Conservation (phyloP, 2,888 invertebrate species). For the Caenorhabditis parvicauda region DNA sequence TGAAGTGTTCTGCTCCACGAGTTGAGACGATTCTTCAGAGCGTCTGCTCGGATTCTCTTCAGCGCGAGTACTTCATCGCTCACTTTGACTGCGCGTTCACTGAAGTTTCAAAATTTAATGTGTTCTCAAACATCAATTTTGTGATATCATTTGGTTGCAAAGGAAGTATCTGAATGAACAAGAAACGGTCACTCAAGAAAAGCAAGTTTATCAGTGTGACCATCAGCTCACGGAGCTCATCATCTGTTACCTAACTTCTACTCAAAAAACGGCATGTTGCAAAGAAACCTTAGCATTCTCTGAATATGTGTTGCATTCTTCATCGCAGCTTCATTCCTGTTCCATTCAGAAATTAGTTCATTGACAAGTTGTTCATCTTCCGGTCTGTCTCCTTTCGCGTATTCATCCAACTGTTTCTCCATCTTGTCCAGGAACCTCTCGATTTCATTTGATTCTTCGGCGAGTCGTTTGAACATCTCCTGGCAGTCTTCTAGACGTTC, state of each 20-base stretch:
- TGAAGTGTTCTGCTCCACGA: conserved; percentile 36
- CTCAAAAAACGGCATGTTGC: background rate
- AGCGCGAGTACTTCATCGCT: conserved; percentile 22
- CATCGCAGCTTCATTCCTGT: conserved; percentile 37
- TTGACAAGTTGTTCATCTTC: conserved; percentile 28
- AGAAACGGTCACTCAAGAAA: too few relatives aligned
- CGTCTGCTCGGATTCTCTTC: conserved; percentile 34
- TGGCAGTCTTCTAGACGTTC: conserved; percentile 52
- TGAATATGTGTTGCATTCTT: conserved; percentile 32
- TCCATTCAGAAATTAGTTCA: conserved; percentile 39
- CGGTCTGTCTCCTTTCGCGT: conserved; percentile 21
- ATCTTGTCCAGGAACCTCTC: conserved; percentile 34
- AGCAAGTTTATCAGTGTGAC: too few relatives aligned
- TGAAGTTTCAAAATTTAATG: too few relatives aligned
- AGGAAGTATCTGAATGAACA: too few relatives aligned
- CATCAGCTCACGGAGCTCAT: too few relatives aligned
- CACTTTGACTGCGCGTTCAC: conserved; percentile 32
- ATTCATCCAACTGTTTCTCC: conserved; percentile 31
- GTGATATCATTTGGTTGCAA: too few relatives aligned
- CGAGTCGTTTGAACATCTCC: conserved; percentile 23
- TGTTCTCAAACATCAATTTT: too few relatives aligned
- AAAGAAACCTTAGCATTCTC: conserved; percentile 24
- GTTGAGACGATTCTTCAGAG: conserved; percentile 39
- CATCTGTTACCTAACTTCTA: too few relatives aligned
- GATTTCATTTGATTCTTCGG: conserved; percentile 21